Conservation (phyloP, 2,797 vertebrate species). For the Acipenser oxyrinchus region DNA sequence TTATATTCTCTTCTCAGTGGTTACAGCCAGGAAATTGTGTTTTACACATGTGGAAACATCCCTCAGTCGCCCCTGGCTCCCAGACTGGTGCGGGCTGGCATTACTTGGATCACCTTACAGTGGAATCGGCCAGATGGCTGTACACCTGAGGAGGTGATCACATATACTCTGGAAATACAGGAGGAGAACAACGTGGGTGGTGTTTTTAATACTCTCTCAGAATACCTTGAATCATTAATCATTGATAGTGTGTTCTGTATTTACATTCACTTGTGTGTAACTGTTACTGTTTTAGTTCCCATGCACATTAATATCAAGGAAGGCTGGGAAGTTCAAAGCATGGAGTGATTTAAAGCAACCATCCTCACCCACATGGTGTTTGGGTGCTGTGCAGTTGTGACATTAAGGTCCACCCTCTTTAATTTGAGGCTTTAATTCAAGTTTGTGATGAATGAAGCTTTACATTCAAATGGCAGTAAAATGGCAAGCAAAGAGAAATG, state of each 20-base stretch:
- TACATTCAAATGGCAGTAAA: too few relatives aligned
- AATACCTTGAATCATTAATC: not conserved
- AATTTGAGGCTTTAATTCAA: too few relatives aligned
- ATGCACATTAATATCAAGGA: not conserved
- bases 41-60: constrained; percentile 86
- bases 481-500: too few relatives aligned
- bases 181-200: constrained; percentile 80
- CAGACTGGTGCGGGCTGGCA: constrained; percentile 78
- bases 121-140: constrained; percentile 87
- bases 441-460: too few relatives aligned
- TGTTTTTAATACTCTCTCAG: fast-evolving
- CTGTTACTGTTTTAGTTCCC: not conserved
- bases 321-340: too few relatives aligned
- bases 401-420: too few relatives aligned
- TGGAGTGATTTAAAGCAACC: too few relatives aligned
- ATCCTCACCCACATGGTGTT: too few relatives aligned
- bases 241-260: too few relatives aligned
- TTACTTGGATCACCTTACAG: constrained; percentile 87
- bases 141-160: constrained; percentile 76
- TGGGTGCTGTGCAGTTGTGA: too few relatives aligned
- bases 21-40: constrained; percentile 89
- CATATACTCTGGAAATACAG: constrained; percentile 93
- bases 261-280: not conserved
- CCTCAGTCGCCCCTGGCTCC: constrained; percentile 84
- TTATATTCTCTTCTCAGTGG: constrained; percentile 53